Conservation (phyloP, 2,888 invertebrate species). For the Tinea pellionella region DNA sequence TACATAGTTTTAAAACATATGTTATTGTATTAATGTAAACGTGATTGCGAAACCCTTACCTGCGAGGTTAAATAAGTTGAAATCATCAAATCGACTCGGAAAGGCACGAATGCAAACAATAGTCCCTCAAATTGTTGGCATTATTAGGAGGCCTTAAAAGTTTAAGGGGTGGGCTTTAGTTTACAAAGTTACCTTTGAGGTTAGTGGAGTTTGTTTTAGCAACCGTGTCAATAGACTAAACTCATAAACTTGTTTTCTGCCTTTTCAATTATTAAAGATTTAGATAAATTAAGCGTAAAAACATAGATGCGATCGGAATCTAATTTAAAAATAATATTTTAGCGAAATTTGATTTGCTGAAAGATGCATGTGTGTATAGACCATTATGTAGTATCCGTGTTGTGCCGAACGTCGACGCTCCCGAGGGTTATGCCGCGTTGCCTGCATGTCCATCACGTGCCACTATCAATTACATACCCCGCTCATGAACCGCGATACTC, state of each 20-base stretch:
- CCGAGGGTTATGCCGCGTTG: conserved; percentile 6
- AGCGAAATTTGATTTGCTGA: background rate
- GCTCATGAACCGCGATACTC: conserved; percentile 27
- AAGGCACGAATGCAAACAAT: conserved; percentile 62
- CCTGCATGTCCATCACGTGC: conserved; percentile 57
- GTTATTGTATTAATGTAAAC: background rate
- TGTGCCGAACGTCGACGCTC: background rate
- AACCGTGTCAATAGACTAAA: conserved; percentile 46
- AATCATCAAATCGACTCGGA: conserved; percentile 66
- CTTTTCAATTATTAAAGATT: background rate
- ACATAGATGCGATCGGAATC: conserved; percentile 1
- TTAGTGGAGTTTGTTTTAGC: conserved; percentile 55
- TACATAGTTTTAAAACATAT: background rate
- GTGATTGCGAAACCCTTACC: conserved; percentile 6
- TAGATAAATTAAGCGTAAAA: background rate
- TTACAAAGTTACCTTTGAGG: conserved; percentile 59
- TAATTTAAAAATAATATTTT: conserved; percentile 6
- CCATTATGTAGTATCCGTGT: background rate
- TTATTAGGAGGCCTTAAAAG: conserved; percentile 66
- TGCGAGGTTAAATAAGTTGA: conserved; percentile 44
- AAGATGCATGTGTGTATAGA: background rate
- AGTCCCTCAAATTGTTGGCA: conserved; percentile 62
- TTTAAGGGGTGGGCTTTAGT: conserved; percentile 56
- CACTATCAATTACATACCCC: conserved; percentile 55
- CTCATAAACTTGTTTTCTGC: conserved; percentile 1